These are phyloP conservation scores for Hemicrepidius hirtus DNA, from an alignment of 2,888 invertebrate genomes.

Conservation along the genomic window DNA sequence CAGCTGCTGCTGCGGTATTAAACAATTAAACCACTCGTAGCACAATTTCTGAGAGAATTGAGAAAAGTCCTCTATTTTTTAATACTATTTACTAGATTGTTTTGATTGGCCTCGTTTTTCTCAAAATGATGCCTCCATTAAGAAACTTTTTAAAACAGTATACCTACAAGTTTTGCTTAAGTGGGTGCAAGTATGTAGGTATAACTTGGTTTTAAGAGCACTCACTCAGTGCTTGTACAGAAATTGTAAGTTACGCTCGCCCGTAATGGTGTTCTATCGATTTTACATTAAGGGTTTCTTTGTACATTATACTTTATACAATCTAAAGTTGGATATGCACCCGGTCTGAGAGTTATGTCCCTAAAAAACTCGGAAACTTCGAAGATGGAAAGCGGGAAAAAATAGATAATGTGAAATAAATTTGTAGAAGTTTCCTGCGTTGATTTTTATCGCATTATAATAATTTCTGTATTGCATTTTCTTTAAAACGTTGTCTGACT, in stretches of 20 bases:
- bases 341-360: slow-evolving; percentile 71
- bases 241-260: slow-evolving; percentile 64
- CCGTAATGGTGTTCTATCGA: slow-evolving; percentile 73
- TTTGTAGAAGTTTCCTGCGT: slow-evolving; percentile 69
- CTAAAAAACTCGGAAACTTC: slow-evolving; percentile 66
- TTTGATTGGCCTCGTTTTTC: not conserved
- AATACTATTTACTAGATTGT: not conserved
- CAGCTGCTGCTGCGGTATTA: slow-evolving; percentile 54
- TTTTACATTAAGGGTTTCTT: slow-evolving; percentile 74
- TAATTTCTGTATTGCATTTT: slow-evolving; percentile 59
- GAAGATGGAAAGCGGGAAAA: slow-evolving; percentile 70
- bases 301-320: slow-evolving; percentile 74
- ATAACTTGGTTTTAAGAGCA: slow-evolving; percentile 44
- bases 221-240: slow-evolving; percentile 46
- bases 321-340: slow-evolving; percentile 73
- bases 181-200: slow-evolving; percentile 15
- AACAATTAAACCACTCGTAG: slow-evolving; percentile 45
- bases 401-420: slow-evolving; percentile 73
- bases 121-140: not conserved
- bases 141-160: slow-evolving; percentile 18
- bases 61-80: slow-evolving; percentile 18
- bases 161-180: slow-evolving; percentile 26
- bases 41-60: slow-evolving; percentile 24
- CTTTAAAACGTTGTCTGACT: slow-evolving; percentile 11
- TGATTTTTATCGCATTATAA: slow-evolving; percentile 71